Base-by-base conservation (phyloP, 1,140 invertebrate genomes). In the Drosophila azteca region DNA sequence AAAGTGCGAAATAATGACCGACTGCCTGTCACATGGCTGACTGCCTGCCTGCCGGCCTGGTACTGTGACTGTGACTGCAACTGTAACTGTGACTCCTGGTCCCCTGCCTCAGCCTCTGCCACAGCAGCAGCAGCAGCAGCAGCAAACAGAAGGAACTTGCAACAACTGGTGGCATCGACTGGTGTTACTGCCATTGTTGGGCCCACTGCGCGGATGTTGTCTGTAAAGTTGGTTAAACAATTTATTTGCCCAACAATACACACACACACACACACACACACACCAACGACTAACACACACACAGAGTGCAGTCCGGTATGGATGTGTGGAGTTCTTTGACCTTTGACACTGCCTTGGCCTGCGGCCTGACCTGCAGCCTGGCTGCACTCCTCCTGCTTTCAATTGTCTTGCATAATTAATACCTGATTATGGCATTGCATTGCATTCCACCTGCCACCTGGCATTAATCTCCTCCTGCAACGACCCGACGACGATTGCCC, bases 1-100 rank as follows among this genome's bases (percentile, higher is more conserved):
- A 77, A 77, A 77, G 73, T 77, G 72, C 72, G 72, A 77, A 76
- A 77, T 77, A 77, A 77, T 77, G 73, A 77, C 73, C 73, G 72
- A 69, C 72, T 76, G 72, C 63, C 72, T 76, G 73, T 76, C 73
- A 76, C 73, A 76, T 51, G 73, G 71, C 71, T 76, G 73, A 66
- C 73, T 75, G 68, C 44, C 60, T 45, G 51, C 24, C 24, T 26
- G 24, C 35, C 35, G 13, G 59, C 71, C 71, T 74, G 71, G 59
- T 74, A 74, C 45, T 53, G 26, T 26, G 57, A 22, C 55, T 65
- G 17, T 20, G 17, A 20, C 17, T 20, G 17, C 1, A 20, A 74
- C 45, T 20, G 17, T 20, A 20, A 74, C 45, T 53, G 26, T 26
- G 57, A 22, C 55, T 65, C 31, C 59, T 64, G 39, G 63, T 63